A percentile compares a stretch with the other conserved stretches of the same genome.
phyloP scores from a whole-genome alignment of 2,888 invertebrate species.

The Digitonthophagus gazella region DNA sequence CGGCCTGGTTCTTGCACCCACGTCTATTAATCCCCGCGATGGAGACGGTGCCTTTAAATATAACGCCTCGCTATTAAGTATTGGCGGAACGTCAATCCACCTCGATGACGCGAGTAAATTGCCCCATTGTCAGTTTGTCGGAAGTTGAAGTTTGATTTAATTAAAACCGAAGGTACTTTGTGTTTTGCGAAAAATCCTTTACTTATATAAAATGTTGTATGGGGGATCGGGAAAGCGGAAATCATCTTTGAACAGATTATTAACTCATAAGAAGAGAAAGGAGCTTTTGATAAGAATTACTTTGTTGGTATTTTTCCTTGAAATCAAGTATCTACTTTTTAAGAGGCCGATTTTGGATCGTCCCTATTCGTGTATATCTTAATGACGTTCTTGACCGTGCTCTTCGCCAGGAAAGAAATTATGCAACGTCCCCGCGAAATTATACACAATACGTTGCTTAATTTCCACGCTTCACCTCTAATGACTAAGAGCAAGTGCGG shows the following conservation, averaged over 20 bases:
- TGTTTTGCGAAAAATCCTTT: not conserved
- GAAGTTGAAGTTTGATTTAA: not conserved
- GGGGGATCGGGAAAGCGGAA: too few species aligned
- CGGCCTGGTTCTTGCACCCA: not conserved
- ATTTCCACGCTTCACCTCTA: conserved; percentile 7
- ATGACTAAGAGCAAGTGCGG: conserved; percentile 10
- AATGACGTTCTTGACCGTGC: conserved; percentile 9
- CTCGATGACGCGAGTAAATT: not conserved
- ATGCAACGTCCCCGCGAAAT: conserved; percentile 12
- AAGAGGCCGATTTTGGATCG: too few species aligned
- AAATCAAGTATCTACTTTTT: too few species aligned
- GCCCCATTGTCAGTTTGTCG: not conserved
- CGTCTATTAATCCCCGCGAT: not conserved
- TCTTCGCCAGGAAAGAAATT: conserved; percentile 9
- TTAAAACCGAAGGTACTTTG: not conserved
- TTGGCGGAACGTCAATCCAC: not conserved
- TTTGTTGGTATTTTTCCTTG: too few species aligned
- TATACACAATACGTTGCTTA: conserved; percentile 16
- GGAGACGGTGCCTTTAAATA: not conserved
- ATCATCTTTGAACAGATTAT: not conserved
- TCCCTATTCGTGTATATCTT: not conserved
- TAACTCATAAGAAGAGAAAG: not conserved
- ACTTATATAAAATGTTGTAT: not conserved
- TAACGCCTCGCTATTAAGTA: not conserved
- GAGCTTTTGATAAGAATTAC: too few species aligned